These are phyloP conservation scores for Meles meles DNA, from an alignment of 2,113 vertebrate species.

Conservation along the genomic window DNA sequence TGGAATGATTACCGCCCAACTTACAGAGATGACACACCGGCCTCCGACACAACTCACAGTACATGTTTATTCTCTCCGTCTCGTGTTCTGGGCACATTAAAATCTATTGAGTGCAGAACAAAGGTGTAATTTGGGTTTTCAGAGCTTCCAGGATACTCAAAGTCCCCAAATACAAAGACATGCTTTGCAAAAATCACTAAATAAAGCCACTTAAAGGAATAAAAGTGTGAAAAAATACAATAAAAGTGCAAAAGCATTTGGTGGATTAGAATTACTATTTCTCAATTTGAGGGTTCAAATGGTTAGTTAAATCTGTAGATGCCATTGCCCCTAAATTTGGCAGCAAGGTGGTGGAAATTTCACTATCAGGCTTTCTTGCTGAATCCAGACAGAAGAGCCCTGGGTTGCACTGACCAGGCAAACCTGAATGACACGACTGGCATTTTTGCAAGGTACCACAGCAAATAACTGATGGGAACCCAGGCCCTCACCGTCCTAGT, in stretches of 20 bases:
- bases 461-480: not conserved
- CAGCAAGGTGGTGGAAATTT: not conserved
- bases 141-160: not conserved
- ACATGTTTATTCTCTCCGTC: slow-evolving; percentile 98
- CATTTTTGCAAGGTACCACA: not conserved
- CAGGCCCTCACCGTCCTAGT: not conserved
- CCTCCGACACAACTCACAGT: slow-evolving; percentile 95
- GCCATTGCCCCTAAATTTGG: not conserved
- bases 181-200: not conserved
- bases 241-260: not conserved
- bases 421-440: not conserved
- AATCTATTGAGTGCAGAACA: slow-evolving; percentile 81
- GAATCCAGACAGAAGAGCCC: not conserved
- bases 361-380: not conserved
- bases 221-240: not conserved
- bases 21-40: slow-evolving; percentile 99
- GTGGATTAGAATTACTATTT: not conserved
- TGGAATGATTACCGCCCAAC: slow-evolving; percentile 92
- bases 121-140: not conserved
- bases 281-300: not conserved
- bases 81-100: slow-evolving; percentile 99
- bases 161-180: not conserved
- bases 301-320: not conserved
- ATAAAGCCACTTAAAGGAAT: slow-evolving; percentile 8
- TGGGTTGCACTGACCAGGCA: not conserved